Evolutionary conservation across 1,140 invertebrate genomes (phyloP).

Genomic region (silkworm (Bombyx mori)): ASM3026992v2 NC_085110.1:4597001-4597500

Average conservation of each 20-base stretch:
- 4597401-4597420: slow-evolving; percentile 89
- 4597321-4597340: slow-evolving; percentile 34
- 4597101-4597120: slow-evolving; percentile 17
- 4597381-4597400: slow-evolving; percentile 87
- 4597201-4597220: slow-evolving; percentile 65
- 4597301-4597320: slow-evolving; percentile 42
- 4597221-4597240: slow-evolving; percentile 56
- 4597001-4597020: too few relatives aligned
- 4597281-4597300: slow-evolving; percentile 29
- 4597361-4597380: slow-evolving; percentile 74
- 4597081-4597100: too few relatives aligned
- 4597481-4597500: slow-evolving; percentile 83
- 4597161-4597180: slow-evolving; percentile 38
- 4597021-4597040: too few relatives aligned
- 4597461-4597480: slow-evolving; percentile 87
- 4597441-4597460: slow-evolving; percentile 88
- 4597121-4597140: slow-evolving; percentile 58
- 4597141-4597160: slow-evolving; percentile 53
- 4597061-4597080: too few relatives aligned
- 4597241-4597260: slow-evolving; percentile 57
- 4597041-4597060: slow-evolving; percentile 3
- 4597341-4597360: slow-evolving; percentile 34
- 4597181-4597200: slow-evolving; percentile 44
- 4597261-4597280: slow-evolving; percentile 39
- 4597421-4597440: slow-evolving; percentile 89